Percentiles rank a stretch among this genome's conserved stretches.
These are phyloP conservation scores for Andrena dorsata DNA, from an alignment of 2,888 invertebrate genomes.

Conservation along the genomic window DNA sequence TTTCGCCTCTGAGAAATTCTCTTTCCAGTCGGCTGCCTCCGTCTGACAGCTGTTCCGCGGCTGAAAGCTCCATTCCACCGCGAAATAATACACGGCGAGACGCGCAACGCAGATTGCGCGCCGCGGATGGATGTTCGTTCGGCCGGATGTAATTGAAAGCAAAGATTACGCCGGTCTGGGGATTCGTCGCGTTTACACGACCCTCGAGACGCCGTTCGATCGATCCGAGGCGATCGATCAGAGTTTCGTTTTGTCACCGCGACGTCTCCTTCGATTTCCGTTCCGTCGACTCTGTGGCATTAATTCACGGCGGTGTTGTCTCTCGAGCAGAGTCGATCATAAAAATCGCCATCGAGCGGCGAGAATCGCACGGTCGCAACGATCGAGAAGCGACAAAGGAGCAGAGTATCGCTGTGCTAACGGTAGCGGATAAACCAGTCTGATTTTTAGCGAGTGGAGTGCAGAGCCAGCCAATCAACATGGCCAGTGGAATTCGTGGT, in stretches of 20 bases:
- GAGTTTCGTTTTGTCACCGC: neutral
- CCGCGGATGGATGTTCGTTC: slow-evolving; percentile 26
- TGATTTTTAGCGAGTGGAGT: neutral
- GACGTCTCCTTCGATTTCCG: slow-evolving; percentile 18
- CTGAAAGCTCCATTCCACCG: slow-evolving; percentile 55
- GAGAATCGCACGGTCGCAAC: neutral
- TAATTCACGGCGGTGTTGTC: neutral
- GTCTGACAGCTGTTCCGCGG: slow-evolving; percentile 54
- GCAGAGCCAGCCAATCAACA: slow-evolving; percentile 11
- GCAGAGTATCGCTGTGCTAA: neutral
- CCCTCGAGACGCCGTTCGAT: neutral
- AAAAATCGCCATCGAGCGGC: too few relatives aligned
- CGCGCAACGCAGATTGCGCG: slow-evolving; percentile 18
- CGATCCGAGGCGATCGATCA: neutral
- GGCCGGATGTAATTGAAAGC: slow-evolving; percentile 25
- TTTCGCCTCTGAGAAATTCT: slow-evolving; percentile 55
- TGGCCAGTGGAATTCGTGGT: slow-evolving; percentile 25
- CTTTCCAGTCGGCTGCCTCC: slow-evolving; percentile 55
- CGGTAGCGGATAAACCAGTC: slow-evolving; percentile 25
- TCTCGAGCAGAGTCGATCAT: too few relatives aligned
- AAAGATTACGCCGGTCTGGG: slow-evolving; percentile 11
- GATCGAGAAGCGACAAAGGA: neutral
- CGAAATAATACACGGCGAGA: slow-evolving; percentile 31
- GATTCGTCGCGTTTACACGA: neutral
- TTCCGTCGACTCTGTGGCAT: neutral